A percentile compares a stretch with the other conserved stretches of the same genome.
These are phyloP conservation scores for Chiridota heheva DNA, from an alignment of 35 echinoderm and acorn worm species.

Conservation along the genomic window DNA sequence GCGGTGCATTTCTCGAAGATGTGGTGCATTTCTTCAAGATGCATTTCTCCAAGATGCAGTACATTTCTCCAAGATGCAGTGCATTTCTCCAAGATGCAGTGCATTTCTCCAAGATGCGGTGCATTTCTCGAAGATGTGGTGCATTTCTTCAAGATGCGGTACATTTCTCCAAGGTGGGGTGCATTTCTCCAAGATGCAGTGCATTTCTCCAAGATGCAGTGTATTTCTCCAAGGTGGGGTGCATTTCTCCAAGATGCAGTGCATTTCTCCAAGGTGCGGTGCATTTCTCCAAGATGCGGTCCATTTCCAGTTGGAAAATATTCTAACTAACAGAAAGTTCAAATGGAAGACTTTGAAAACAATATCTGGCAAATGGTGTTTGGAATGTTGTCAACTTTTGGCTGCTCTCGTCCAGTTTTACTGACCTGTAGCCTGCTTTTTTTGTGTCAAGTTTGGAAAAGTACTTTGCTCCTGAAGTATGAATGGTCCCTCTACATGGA, in stretches of 20 bases:
- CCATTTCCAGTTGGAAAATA: constrained; percentile 51
- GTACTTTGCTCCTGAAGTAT: neutral
- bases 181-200: neutral
- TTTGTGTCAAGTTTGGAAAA: constrained; percentile 52
- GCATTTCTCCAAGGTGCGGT: no score
- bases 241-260: no score
- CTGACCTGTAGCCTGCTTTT: constrained; percentile 24
- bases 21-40: no score
- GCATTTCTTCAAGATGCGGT: no score
- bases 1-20: no score
- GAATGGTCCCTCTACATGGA: neutral
- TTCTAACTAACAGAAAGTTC: constrained; percentile 25
- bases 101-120: no score
- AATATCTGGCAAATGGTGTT: constrained; percentile 27
- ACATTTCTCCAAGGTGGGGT: neutral
- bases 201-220: no score
- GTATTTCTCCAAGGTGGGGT: no score
- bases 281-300: neutral
- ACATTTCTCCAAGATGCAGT: neutral
- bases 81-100: no score
- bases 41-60: neutral
- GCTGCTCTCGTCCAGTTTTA: neutral
- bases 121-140: no score
- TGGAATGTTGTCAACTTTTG: constrained; percentile 38
- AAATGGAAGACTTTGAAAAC: constrained; percentile 19